phyloP scores from a whole-genome alignment of 2,113 vertebrate genomes.

The Copsychus sechellarum region DNA sequence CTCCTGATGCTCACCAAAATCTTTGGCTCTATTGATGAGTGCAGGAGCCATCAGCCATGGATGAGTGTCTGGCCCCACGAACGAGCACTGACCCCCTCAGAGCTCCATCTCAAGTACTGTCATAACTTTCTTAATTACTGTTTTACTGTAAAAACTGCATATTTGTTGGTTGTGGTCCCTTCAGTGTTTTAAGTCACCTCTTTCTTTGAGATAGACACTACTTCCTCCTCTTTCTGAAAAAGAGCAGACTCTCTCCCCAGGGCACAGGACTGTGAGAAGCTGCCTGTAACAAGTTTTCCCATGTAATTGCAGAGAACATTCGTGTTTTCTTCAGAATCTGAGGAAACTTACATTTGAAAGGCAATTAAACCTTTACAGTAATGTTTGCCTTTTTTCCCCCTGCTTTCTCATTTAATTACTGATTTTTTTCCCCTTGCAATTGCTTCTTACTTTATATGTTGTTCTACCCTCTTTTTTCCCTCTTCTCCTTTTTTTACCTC shows the following conservation, averaged over 20 bases:
- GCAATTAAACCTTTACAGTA: not conserved
- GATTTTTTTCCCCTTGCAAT: not conserved
- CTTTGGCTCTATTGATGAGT: not conserved
- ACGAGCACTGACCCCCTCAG: fast-evolving
- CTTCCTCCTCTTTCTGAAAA: not conserved
- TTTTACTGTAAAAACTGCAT: not conserved
- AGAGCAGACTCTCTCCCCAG: not conserved
- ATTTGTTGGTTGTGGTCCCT: not conserved
- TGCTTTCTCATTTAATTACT: not conserved
- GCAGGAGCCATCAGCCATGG: not conserved
- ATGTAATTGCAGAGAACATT: not conserved
- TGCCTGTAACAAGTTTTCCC: not conserved
- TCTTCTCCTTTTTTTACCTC: not conserved
- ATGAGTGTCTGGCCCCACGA: not conserved
- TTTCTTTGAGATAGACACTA: not conserved
- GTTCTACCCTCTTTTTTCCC: not conserved
- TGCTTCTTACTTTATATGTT: not conserved
- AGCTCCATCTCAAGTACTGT: not conserved
- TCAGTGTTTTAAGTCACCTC: not conserved
- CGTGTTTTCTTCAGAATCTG: not conserved
- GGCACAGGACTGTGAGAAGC: not conserved
- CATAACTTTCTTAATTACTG: not conserved
- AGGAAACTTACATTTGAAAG: not conserved
- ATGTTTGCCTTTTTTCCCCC: not conserved
- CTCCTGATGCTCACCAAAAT: not conserved